Conservation (phyloP, 2,797 vertebrate species). For the Pantherophis alleghaniensis region DNA sequence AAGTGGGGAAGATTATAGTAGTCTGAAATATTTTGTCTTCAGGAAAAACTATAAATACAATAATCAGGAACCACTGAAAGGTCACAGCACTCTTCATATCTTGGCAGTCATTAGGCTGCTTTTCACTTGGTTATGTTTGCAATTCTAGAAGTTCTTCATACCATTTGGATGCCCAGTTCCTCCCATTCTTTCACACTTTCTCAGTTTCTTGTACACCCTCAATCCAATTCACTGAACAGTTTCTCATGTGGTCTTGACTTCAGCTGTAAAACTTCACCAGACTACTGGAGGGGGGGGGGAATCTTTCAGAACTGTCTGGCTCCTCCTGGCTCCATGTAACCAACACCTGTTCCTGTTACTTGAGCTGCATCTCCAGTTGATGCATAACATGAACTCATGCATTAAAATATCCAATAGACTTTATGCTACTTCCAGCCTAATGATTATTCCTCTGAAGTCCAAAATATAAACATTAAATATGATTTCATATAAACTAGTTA, state of each 20-base stretch:
- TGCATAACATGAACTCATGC: not conserved
- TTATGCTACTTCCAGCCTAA: not conserved
- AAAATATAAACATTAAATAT: not conserved
- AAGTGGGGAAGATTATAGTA: not conserved
- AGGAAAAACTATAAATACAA: not conserved
- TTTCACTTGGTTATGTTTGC: not conserved
- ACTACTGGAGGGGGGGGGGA: not conserved
- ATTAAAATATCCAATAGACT: not conserved
- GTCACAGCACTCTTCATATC: not conserved
- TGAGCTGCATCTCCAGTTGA: slow-evolving; percentile 24
- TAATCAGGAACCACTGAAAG: not conserved
- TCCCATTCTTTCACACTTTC: not conserved
- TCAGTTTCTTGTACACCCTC: not conserved
- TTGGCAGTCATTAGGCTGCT: not conserved
- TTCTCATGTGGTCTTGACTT: not conserved
- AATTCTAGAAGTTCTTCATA: not conserved
- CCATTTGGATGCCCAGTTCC: not conserved
- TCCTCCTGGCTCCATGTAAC: not conserved
- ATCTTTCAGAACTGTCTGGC: not conserved
- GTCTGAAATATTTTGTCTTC: not conserved
- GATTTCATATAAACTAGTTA: not conserved
- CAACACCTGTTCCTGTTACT: slow-evolving; percentile 24
- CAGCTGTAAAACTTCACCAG: not conserved
- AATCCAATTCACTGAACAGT: not conserved
- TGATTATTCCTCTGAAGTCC: not conserved